Percentiles rank a stretch among this genome's conserved stretches.
Evolutionary conservation across 1,140 invertebrate species (phyloP).

Genomic region (Caerostris darwini): DNA sequence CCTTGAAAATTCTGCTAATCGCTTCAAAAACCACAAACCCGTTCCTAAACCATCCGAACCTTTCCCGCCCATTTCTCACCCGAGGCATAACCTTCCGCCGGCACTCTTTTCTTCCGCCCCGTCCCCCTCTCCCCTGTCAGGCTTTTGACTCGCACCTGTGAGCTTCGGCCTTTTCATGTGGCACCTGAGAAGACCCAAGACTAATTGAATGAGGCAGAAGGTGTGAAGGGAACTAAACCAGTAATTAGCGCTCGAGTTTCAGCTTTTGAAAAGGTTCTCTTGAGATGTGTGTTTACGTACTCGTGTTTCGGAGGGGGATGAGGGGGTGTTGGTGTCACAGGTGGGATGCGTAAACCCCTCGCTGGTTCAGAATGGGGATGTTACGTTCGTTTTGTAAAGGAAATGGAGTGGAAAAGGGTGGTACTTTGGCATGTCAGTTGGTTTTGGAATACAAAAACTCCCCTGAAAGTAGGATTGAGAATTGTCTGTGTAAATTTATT

Average conservation of each 20-base stretch:
- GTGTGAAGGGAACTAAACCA: slow-evolving; percentile 26
- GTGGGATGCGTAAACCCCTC: not conserved
- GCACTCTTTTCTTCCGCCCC: slow-evolving; percentile 4
- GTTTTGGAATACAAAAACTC: too few species aligned
- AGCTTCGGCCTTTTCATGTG: slow-evolving; percentile 29
- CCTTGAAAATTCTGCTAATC: not conserved
- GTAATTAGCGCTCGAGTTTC: slow-evolving; percentile 26
- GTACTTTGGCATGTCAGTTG: too few species aligned
- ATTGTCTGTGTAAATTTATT: too few species aligned
- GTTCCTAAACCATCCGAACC: not conserved
- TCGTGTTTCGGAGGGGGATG: too few species aligned
- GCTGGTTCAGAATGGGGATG: not conserved
- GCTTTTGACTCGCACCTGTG: slow-evolving; percentile 40
- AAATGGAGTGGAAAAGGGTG: too few species aligned
- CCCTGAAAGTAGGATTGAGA: too few species aligned
- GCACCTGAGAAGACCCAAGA: slow-evolving; percentile 37
- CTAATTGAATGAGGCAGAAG: slow-evolving; percentile 42
- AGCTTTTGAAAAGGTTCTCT: not conserved
- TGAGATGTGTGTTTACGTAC: too few species aligned
- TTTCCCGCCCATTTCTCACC: not conserved
- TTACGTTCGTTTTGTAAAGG: not conserved
- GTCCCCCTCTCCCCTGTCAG: not conserved
- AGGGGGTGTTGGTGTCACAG: not conserved
- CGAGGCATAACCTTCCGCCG: slow-evolving; percentile 3
- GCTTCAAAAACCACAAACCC: not conserved